These are phyloP conservation scores for Delphinapterus leucas DNA, from an alignment of 2,113 vertebrate genomes.

Conservation along the genomic window DNA sequence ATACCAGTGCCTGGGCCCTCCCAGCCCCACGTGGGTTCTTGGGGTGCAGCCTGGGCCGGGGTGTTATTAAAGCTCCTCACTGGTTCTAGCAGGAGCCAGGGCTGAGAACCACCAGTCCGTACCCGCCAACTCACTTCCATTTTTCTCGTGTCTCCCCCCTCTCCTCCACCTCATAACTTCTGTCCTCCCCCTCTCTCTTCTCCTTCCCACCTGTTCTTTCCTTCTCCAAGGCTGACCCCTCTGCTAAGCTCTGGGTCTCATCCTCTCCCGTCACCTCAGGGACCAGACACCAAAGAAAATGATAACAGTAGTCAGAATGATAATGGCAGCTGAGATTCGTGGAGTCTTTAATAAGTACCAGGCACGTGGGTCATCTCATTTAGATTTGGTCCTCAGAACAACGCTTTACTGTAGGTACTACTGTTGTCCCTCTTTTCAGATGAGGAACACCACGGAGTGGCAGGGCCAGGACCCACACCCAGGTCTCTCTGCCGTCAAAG, in stretches of 20 bases:
- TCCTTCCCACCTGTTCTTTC: neutral
- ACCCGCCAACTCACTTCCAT: neutral
- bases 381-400: neutral
- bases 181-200: fast-evolving
- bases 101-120: neutral
- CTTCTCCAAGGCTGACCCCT: neutral
- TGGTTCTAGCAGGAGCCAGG: neutral
- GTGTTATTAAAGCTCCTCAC: neutral
- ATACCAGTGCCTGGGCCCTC: neutral
- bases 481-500: neutral
- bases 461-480: neutral
- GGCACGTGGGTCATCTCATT: neutral
- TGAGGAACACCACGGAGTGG: neutral
- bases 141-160: neutral
- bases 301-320: neutral
- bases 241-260: neutral
- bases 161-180: neutral
- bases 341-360: neutral
- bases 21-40: neutral
- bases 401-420: neutral
- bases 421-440: neutral
- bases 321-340: neutral
- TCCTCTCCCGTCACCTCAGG: neutral
- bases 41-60: too few species aligned
- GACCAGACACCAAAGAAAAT: neutral